Base-by-base conservation (phyloP, 2,797 vertebrate genomes). In the Hypotaenidia philippensis region DNA sequence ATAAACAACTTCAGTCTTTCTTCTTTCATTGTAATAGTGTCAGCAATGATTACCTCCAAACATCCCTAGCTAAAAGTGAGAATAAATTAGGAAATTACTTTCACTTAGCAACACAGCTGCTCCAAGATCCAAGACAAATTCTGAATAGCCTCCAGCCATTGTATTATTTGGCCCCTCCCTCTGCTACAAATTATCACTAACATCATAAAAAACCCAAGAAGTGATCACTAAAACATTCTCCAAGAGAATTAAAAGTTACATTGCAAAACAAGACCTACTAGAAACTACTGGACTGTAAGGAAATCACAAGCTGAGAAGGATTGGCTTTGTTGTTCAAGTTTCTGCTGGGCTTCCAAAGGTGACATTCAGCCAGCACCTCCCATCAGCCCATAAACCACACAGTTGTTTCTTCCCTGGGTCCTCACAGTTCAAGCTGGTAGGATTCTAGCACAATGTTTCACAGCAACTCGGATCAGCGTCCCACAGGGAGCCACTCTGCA, bases 71-170 rank as follows among this genome's bases (percentile, higher is more conserved):
- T 94, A 59, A 69, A 90, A 90, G 19, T 31, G 81, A 56, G 55
- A 29, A 72, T 69, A 91, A 84, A 89, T 83, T 70, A 84, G 56
- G 77, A 79, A 81, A 86, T 65, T 60, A 78, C 45, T 85, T 74
- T 72, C 41, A 91, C 44, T 70, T 79, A 79, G 69, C 70, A 93
- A 83, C 53, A 56, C 52, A 79, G 66, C 32, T 87, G 70, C 80
- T 66, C 47, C 59, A 32, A 77, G 40, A 70, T 79, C 74, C 59
- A 86, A 95, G 50, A 49, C 65, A 91, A 57, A 25, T 57, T 63
- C 41, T n/a, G 34, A 90, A 91, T 38, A 64, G 86, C 52, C 63
- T 75, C 44, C 66, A 86, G 36, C 6, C 13, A 7, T 49, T 89
- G 72, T 31, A 86, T 31, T 19, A 82, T 66, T 76, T 63, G 40